A percentile compares a stretch with the other conserved stretches of the same genome.
Evolutionary conservation across 2,888 invertebrate genomes (phyloP).

Genomic region (Cybosia mesomella): DNA sequence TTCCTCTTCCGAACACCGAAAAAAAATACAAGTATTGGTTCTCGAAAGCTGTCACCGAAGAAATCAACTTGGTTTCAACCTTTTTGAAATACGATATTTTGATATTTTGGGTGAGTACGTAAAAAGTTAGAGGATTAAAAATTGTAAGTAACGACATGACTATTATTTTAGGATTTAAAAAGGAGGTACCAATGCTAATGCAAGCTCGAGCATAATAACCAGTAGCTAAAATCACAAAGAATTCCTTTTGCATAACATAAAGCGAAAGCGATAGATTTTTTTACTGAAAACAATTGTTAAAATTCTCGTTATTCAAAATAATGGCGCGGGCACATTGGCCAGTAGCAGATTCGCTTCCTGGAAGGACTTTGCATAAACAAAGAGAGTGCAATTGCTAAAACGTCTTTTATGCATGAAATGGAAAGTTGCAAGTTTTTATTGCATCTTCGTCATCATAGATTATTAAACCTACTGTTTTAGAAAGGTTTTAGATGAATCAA

Average conservation of each 20-base stretch:
- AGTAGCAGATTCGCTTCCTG: slow-evolving; percentile 67
- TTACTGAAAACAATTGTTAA: slow-evolving; percentile 27
- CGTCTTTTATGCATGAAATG: slow-evolving; percentile 50
- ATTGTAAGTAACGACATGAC: slow-evolving; percentile 9
- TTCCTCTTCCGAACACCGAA: slow-evolving; percentile 81
- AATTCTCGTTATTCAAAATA: slow-evolving; percentile 35
- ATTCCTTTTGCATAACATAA: slow-evolving; percentile 29
- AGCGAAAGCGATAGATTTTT: slow-evolving; percentile 45
- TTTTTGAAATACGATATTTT: slow-evolving; percentile 47
- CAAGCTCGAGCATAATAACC: neutral
- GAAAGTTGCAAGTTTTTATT: slow-evolving; percentile 34
- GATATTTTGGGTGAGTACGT: slow-evolving; percentile 37
- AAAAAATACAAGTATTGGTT: slow-evolving; percentile 67
- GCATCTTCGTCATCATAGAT: neutral
- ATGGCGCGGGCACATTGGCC: slow-evolving; percentile 39
- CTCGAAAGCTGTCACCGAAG: slow-evolving; percentile 77
- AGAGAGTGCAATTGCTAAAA: slow-evolving; percentile 58
- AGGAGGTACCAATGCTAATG: slow-evolving; percentile 19
- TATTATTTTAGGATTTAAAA: slow-evolving; percentile 1
- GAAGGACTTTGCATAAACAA: slow-evolving; percentile 77
- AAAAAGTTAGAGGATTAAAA: slow-evolving; percentile 32
- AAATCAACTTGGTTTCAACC: slow-evolving; percentile 56
- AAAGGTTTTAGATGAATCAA: neutral
- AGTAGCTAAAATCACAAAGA: slow-evolving; percentile 28
- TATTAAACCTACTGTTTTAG: neutral